These are phyloP conservation scores for Cepaea hortensis DNA, from an alignment of 2,888 invertebrate genomes.

Conservation along the genomic window DNA sequence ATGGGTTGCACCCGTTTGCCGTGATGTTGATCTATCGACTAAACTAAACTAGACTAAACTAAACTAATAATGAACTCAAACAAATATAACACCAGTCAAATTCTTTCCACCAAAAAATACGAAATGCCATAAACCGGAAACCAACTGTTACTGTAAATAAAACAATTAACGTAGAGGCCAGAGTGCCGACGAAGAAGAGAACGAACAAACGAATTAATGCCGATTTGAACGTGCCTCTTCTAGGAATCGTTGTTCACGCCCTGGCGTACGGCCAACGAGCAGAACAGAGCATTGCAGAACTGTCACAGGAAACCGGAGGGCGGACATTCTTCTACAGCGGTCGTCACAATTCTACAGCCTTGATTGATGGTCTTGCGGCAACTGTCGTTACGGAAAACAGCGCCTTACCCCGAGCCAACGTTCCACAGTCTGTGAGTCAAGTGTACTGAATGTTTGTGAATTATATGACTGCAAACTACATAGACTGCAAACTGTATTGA, in stretches of 20 bases:
- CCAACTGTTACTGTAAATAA: too few species aligned
- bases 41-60: too few species aligned
- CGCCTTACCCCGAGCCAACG: background rate
- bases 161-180: too few species aligned
- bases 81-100: too few species aligned
- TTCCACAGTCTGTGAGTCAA: constrained; percentile 41
- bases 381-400: constrained; percentile 47
- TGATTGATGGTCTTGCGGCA: constrained; percentile 55
- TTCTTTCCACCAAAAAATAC: too few species aligned
- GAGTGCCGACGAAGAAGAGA: background rate
- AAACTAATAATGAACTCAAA: too few species aligned
- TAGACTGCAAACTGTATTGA: too few species aligned
- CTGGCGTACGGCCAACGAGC: constrained; percentile 55
- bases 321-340: constrained; percentile 56
- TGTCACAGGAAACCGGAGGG: constrained; percentile 56
- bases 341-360: constrained; percentile 52
- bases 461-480: too few species aligned
- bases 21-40: too few species aligned
- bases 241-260: constrained; percentile 53
- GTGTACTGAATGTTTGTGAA: too few species aligned
- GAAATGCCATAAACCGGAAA: too few species aligned
- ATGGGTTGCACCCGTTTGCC: too few species aligned
- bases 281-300: constrained; percentile 51
- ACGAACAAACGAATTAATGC: background rate
- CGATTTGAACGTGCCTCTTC: background rate